These are phyloP conservation scores for Todus mexicanus DNA, from an alignment of 2,797 vertebrate genomes.

Conservation along the genomic window DNA sequence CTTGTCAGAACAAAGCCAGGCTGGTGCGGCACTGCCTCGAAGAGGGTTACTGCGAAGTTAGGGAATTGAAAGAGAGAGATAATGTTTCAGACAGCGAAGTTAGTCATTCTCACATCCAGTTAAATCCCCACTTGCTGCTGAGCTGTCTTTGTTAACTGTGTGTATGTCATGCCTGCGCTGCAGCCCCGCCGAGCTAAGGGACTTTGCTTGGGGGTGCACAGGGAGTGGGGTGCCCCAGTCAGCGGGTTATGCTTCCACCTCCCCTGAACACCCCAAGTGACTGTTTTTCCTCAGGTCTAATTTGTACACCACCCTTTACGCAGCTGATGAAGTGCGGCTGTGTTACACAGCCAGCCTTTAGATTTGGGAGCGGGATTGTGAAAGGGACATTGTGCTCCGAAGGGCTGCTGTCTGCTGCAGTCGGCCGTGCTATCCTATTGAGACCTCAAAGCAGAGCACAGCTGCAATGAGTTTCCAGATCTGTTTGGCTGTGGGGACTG, in stretches of 20 bases:
- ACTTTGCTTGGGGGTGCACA: not conserved
- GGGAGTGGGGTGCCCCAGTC: not conserved
- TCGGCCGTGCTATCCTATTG: not conserved
- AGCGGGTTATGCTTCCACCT: not conserved
- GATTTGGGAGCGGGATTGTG: not conserved
- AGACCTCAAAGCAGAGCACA: not conserved
- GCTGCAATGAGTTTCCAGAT: slow-evolving; percentile 13
- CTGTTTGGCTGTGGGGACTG: not conserved
- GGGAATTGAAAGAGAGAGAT: slow-evolving; percentile 23
- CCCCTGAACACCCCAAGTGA: not conserved
- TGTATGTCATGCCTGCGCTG: not conserved
- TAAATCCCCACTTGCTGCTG: not conserved
- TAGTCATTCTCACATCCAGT: slow-evolving; percentile 16
- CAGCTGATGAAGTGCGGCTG: not conserved
- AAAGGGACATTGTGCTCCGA: slow-evolving; percentile 10
- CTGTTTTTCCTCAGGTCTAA: slow-evolving; percentile 15
- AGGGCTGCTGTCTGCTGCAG: not conserved
- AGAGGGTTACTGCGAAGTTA: not conserved
- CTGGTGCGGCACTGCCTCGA: not conserved
- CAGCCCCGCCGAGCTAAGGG: not conserved
- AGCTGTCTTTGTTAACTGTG: not conserved
- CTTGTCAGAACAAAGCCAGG: slow-evolving; percentile 38
- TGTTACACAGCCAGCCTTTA: not conserved
- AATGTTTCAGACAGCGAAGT: slow-evolving; percentile 31
- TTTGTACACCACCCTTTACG: not conserved